These are phyloP conservation scores for Naso thynnoides DNA, from an alignment of 2,797 vertebrate genomes.

Conservation along the genomic window DNA sequence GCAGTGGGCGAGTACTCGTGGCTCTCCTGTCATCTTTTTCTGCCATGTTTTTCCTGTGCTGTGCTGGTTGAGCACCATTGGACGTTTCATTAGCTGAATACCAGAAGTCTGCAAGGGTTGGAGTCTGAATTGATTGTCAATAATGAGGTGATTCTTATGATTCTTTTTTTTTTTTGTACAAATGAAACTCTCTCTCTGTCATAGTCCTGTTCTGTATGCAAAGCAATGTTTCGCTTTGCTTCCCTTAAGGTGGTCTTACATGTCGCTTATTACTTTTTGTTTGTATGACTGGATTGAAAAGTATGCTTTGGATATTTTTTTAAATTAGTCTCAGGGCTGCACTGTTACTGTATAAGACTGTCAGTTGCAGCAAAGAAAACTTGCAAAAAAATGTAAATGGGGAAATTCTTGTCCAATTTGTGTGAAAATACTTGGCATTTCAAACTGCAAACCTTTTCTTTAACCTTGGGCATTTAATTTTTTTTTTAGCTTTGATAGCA, in stretches of 20 bases:
- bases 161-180: slow-evolving; percentile 30
- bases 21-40: slow-evolving; percentile 5
- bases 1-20: not conserved
- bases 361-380: not conserved
- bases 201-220: not conserved
- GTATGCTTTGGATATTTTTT: not conserved
- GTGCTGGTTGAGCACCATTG: slow-evolving; percentile 17
- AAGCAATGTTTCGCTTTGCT: slow-evolving; percentile 10
- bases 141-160: slow-evolving; percentile 48
- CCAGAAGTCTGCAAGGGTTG: slow-evolving; percentile 5
- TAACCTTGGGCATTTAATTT: not conserved
- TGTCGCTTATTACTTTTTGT: slow-evolving; percentile 12
- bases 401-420: not conserved
- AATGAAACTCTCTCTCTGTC: slow-evolving; percentile 10
- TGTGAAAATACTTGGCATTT: not conserved
- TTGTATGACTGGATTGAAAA: slow-evolving; percentile 5
- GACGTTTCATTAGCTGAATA: slow-evolving; percentile 50
- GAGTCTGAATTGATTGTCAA: slow-evolving; percentile 37
- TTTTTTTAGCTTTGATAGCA: slow-evolving; percentile 1
- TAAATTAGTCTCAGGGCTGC: not conserved
- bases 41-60: slow-evolving; percentile 2
- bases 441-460: not conserved
- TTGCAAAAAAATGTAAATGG: not conserved
- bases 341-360: not conserved
- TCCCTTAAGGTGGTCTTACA: not conserved